Evolutionary conservation across 1,140 invertebrate species (phyloP), one percentile per base, ranked within the genome.

Genomic region (Pantala flavescens): DNA sequence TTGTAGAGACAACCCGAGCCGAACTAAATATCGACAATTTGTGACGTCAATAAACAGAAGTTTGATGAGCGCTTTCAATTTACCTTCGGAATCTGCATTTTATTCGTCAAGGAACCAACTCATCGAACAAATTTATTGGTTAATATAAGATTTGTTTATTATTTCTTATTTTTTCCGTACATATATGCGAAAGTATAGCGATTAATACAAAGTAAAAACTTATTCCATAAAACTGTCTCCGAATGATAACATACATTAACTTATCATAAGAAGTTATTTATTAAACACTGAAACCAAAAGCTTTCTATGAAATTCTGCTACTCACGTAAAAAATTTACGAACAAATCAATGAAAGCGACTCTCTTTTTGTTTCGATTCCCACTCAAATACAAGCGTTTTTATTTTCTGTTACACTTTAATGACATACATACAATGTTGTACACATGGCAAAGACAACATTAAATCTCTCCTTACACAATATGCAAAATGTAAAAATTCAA

Each of bases 401-500:
- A 72, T 36, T 42, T 72, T 42, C 42, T 72, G 23, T 28, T 72
- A 72, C 71, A 72, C 71, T 72, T 42, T 63, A 72, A 21, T 36
- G 71, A 72, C 71, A 72, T 72, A 72, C 71, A 72, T 72, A 72
- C 71, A 72, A 24, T 72, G 49, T 63, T 63, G 49, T 63, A 63
- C 49, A 72, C 71, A 72, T 72, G 42, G 71, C 71, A 72, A 72
- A 72, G 71, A 72, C 71, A 72, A 72, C 71, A 72, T 72, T 28
- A 72, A 72, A 21, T 72, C 71, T 71, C 71, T 72, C 28, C 71
- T 72, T 72, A 72, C 71, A 72, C 42, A 72, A 72, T 72, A 72
- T 72, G 71, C 24, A 72, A 72, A 72, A 72, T 72, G 71, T 72
- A 72, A 72, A 72, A 72, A 72, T 72, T 28, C 71, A 72, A 28